Percentiles rank a stretch among this genome's conserved stretches.
phyloP scores from a whole-genome alignment of 2,113 vertebrate species.

The Cygnus buccinator region DNA sequence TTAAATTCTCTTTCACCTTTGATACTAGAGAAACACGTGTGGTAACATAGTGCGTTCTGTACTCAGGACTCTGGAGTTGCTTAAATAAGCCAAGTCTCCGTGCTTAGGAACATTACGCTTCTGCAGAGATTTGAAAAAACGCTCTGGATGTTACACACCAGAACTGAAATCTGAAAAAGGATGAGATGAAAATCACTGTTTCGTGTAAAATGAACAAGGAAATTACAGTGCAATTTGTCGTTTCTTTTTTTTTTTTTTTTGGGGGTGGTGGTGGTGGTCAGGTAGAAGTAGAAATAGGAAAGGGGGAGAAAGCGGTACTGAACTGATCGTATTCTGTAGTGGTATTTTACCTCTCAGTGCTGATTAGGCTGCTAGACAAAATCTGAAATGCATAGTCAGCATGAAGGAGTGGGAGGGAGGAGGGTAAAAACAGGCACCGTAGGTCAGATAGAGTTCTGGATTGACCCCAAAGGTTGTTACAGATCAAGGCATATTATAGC shows the following conservation, averaged over 20 bases:
- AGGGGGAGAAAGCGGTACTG: background rate
- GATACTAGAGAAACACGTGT: background rate
- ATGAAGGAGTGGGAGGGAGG: background rate
- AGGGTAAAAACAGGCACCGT: background rate
- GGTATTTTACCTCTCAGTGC: background rate
- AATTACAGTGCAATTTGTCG: background rate
- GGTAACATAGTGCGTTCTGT: background rate
- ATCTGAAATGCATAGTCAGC: background rate
- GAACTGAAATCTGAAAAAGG: background rate
- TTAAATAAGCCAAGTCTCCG: background rate
- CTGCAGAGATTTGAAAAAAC: background rate
- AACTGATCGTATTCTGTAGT: background rate
- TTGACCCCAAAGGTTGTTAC: background rate
- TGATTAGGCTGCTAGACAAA: background rate
- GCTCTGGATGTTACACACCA: background rate
- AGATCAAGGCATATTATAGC: background rate
- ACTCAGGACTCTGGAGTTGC: background rate
- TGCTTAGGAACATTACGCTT: background rate
- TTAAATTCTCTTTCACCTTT: slow-evolving; percentile 52
- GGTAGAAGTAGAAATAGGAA: too few species aligned
- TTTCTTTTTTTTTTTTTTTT: background rate
- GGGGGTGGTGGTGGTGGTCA: too few species aligned
- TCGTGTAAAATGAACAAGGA: background rate
- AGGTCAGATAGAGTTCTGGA: background rate
- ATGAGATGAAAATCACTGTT: background rate